Percentiles rank a stretch among this genome's conserved stretches.
Evolutionary conservation across 1,140 invertebrate genomes (phyloP).

Genomic region (Acyrthosiphon pisum): DNA sequence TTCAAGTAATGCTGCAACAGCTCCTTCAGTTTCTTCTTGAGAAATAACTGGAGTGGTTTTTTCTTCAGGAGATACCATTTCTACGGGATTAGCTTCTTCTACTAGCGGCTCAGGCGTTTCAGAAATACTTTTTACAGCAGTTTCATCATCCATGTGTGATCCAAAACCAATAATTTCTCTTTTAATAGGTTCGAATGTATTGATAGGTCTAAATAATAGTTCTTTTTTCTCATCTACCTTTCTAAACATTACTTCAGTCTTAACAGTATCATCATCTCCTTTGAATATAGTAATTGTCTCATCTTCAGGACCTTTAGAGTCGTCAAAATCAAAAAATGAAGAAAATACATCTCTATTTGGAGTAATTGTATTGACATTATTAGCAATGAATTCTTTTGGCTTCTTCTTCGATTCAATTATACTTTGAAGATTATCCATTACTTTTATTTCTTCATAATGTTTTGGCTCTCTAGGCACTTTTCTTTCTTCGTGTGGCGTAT

Average conservation of each 20-base stretch:
- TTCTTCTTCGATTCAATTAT: constrained; percentile 50
- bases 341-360: constrained; percentile 47
- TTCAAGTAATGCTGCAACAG: constrained; percentile 83
- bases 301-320: constrained; percentile 49
- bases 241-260: constrained; percentile 49
- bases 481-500: constrained; percentile 57
- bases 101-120: constrained; percentile 23
- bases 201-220: constrained; percentile 56
- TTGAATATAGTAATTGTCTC: constrained; percentile 52
- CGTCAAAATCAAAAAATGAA: constrained; percentile 54
- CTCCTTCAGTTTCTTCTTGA: constrained; percentile 91
- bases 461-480: constrained; percentile 61
- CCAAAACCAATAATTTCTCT: constrained; percentile 75
- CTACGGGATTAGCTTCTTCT: constrained; percentile 45
- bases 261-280: constrained; percentile 43
- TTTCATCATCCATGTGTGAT: constrained; percentile 63
- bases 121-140: constrained; percentile 57
- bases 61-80: constrained; percentile 68
- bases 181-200: constrained; percentile 63
- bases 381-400: constrained; percentile 43
- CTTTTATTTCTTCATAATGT: constrained; percentile 53
- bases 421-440: constrained; percentile 53
- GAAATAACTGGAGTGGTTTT: constrained; percentile 84
- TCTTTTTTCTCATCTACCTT: constrained; percentile 49
- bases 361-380: constrained; percentile 32